These are phyloP conservation scores for Graphium colonna DNA, from an alignment of 2,888 invertebrate species.

Conservation along the genomic window DNA sequence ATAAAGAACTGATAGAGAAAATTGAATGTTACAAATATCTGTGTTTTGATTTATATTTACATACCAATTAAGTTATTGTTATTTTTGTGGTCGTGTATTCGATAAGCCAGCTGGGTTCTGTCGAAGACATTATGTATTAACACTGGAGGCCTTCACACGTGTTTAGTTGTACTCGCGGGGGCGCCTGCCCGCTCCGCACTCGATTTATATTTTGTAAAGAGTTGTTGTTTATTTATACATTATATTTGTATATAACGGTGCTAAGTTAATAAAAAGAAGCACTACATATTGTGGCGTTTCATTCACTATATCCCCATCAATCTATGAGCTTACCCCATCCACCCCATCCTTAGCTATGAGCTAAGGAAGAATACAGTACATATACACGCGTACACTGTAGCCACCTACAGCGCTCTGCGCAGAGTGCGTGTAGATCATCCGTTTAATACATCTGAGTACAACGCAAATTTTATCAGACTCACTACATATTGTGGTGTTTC, in stretches of 20 bases:
- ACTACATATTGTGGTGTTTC: constrained; percentile 50
- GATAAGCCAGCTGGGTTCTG: constrained; percentile 2
- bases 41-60: too few relatives aligned
- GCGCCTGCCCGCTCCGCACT: constrained; percentile 39
- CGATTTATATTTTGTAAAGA: constrained; percentile 74
- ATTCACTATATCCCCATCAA: too few relatives aligned
- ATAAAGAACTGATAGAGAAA: too few relatives aligned
- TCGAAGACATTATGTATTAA: constrained; percentile 27
- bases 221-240: constrained; percentile 78
- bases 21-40: too few relatives aligned
- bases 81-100: too few relatives aligned
- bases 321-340: too few relatives aligned
- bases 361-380: background rate
- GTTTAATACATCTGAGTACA: constrained; percentile 23
- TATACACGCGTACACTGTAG: background rate
- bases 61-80: too few relatives aligned
- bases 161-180: constrained; percentile 43
- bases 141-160: constrained; percentile 57
- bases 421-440: background rate
- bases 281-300: constrained; percentile 50
- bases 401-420: background rate
- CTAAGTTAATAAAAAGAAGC: constrained; percentile 72
- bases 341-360: too few relatives aligned
- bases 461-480: constrained; percentile 69
- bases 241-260: constrained; percentile 77